A percentile compares a stretch with the other conserved stretches of the same genome.
phyloP scores from a whole-genome alignment of 2,888 invertebrate genomes.

The Acleris holmiana region DNA sequence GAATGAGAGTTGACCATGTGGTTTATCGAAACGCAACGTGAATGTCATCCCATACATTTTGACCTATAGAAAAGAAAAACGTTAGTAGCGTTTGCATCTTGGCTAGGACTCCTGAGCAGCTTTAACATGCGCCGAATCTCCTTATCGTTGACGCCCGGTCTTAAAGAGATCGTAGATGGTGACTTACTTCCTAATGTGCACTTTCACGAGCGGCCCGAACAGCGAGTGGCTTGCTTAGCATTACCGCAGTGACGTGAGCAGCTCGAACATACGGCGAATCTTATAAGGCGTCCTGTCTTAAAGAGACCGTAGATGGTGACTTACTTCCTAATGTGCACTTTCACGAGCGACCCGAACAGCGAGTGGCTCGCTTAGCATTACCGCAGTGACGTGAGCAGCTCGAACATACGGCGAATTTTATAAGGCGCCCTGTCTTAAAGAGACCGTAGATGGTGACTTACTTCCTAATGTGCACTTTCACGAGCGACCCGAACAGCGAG shows the following conservation, averaged over 20 bases:
- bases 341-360: constrained; percentile 85
- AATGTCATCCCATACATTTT: too few species aligned
- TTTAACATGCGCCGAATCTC: constrained; percentile 83
- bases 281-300: too few species aligned
- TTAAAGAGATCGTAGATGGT: constrained; percentile 2
- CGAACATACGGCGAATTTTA: constrained; percentile 82
- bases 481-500: constrained; percentile 85
- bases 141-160: too few species aligned
- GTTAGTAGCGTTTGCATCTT: too few species aligned
- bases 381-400: constrained; percentile 73
- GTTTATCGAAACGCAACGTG: too few species aligned
- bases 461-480: constrained; percentile 85
- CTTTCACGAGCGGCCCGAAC: constrained; percentile 86
- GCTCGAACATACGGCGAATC: constrained; percentile 80
- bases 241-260: constrained; percentile 78
- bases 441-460: constrained; percentile 54
- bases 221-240: constrained; percentile 83
- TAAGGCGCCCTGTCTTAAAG: too few species aligned
- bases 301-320: constrained; percentile 45
- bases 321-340: constrained; percentile 84
- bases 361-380: constrained; percentile 85
- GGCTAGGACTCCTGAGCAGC: too few species aligned
- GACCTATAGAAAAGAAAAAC: too few species aligned
- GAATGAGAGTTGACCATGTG: too few species aligned
- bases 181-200: constrained; percentile 82